Conservation (phyloP, 2,797 vertebrate species). For the Echiichthys vipera region DNA sequence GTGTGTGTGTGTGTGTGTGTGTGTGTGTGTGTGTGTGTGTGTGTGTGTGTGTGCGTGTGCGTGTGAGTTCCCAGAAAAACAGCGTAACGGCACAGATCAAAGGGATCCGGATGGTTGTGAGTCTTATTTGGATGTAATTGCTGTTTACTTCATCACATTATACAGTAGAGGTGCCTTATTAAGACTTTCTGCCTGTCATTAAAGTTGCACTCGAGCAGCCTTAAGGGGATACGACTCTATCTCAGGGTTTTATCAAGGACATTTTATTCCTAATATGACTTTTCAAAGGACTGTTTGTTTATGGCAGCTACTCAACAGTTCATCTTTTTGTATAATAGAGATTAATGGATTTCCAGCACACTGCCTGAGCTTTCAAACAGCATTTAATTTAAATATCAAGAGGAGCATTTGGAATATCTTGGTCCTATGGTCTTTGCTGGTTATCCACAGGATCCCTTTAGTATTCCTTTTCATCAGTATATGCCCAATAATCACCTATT, state of each 20-base stretch:
- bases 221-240: slow-evolving; percentile 50
- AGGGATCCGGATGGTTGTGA: slow-evolving; percentile 66
- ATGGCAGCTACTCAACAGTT: slow-evolving; percentile 17
- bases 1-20: slow-evolving; percentile 9
- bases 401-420: neutral
- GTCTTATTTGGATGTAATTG: slow-evolving; percentile 79
- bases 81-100: slow-evolving; percentile 75
- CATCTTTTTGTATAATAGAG: slow-evolving; percentile 34
- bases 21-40: slow-evolving; percentile 32
- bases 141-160: slow-evolving; percentile 81
- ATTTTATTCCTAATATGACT: slow-evolving; percentile 54
- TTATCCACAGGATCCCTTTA: neutral
- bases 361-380: slow-evolving; percentile 13
- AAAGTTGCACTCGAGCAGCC: slow-evolving; percentile 51
- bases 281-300: slow-evolving; percentile 58
- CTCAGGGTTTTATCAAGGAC: slow-evolving; percentile 64
- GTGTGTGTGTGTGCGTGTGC: neutral
- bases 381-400: slow-evolving; percentile 27
- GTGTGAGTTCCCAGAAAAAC: slow-evolving; percentile 43
- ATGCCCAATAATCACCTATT: neutral
- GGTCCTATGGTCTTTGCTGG: neutral
- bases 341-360: slow-evolving; percentile 36
- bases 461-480: neutral
- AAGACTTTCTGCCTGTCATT: slow-evolving; percentile 67
- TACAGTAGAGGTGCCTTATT: slow-evolving; percentile 79